Base-by-base conservation (phyloP, 2,113 vertebrate species). In the Perca fluviatilis region DNA sequence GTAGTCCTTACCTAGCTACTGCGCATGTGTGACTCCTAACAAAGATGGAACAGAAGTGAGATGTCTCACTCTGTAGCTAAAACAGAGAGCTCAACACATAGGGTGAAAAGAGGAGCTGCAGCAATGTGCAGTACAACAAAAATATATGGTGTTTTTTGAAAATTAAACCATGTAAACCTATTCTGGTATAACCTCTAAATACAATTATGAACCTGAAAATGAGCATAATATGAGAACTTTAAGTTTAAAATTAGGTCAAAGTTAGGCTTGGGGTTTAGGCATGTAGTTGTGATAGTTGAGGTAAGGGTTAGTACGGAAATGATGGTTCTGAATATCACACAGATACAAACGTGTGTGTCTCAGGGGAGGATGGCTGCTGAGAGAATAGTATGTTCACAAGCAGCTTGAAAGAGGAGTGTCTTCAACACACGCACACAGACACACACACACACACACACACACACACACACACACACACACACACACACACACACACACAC, bases 341-440 rank as follows among this genome's bases (percentile, higher is more conserved):
- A 54, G 36, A 51, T 19, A 43, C 19, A 67, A 57, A 57, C 14
- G 11, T 56, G 58, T 16, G 18, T 43, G 43, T 27, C 33, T 77
- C 58, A 49, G 23, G 51, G 49, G 40, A 69, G 58, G 23, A 36
- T 47, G 43, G 23, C 3, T 70, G 53, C 43, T 67, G 61, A 68
- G 54, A 67, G 43, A 78, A 81, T 11, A 58, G 70, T 84, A 21
- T 53, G 62, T 69, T 67, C 40, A 61, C 56, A 47, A 43, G 27
- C 50, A 73, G 43, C 61, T 68, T 63, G 16, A 65, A 43, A 74
- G 66, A 56, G 47, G 14, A 73, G 49, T 49, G 56, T 72, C 21
- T 65, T 30, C 16, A 63, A 30, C 71, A 65, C 60, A 63, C 51
- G n/a, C 51, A 57, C 47, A 68, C 23, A 69, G 30, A 57, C 61